Percentiles rank a stretch among this genome's conserved stretches.
Evolutionary conservation across 2,797 vertebrate genomes (phyloP).

Genomic region (Sardinella longiceps): DNA sequence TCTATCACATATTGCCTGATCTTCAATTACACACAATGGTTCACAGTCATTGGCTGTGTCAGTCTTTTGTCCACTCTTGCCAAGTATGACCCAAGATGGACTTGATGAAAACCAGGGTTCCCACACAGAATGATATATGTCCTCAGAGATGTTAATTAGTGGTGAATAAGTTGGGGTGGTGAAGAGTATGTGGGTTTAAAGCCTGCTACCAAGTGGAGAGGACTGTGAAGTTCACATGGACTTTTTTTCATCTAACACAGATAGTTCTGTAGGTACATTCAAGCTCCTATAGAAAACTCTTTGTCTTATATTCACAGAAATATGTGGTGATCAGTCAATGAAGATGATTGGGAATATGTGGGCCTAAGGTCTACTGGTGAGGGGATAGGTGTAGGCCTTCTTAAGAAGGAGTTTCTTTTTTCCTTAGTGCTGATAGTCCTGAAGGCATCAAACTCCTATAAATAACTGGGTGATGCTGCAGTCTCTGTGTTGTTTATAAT

Average conservation of each 20-base stretch:
- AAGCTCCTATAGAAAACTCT: background rate
- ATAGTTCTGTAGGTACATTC: background rate
- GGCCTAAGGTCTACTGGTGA: background rate
- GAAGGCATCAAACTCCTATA: background rate
- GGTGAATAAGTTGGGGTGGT: background rate
- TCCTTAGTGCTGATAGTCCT: background rate
- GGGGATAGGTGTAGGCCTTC: background rate
- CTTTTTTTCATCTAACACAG: background rate
- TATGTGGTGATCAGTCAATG: background rate
- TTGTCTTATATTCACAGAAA: too few species aligned
- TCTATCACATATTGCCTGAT: background rate
- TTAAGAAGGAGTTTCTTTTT: background rate
- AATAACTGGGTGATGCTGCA: background rate
- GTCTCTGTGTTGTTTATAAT: constrained; percentile 2
- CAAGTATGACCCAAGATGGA: constrained; percentile 18
- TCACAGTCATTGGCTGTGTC: background rate
- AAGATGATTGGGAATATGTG: background rate
- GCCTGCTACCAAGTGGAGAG: background rate
- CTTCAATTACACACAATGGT: constrained; percentile 18
- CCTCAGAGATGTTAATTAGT: constrained; percentile 6
- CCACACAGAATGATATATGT: background rate
- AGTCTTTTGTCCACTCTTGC: background rate
- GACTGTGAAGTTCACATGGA: background rate
- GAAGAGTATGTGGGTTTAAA: background rate
- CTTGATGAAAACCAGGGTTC: background rate